Evolutionary conservation across 2,113 vertebrate genomes (phyloP).

Genomic region (Fregata magnificens): DNA sequence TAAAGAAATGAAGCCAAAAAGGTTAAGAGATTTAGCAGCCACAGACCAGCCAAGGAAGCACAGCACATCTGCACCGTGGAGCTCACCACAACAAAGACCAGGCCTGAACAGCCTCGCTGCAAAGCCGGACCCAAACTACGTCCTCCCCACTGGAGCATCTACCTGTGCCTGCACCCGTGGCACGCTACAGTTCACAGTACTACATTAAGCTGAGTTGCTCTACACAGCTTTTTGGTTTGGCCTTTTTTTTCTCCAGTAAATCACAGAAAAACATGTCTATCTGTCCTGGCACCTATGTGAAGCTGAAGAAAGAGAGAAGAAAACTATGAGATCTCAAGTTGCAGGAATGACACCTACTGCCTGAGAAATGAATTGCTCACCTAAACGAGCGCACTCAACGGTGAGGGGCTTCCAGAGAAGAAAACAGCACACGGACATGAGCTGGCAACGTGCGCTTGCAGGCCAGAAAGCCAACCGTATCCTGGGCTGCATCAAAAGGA

Average conservation of each 20-base stretch:
- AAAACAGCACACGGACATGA: not conserved
- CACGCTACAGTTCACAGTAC: fast-evolving
- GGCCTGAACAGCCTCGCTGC: not conserved
- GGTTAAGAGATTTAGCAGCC: not conserved
- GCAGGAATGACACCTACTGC: conserved; percentile 66
- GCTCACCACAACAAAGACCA: not conserved
- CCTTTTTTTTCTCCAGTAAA: not conserved
- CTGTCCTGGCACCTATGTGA: not conserved
- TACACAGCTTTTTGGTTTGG: not conserved
- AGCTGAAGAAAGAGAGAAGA: not conserved
- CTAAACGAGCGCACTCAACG: not conserved
- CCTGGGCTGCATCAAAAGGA: not conserved
- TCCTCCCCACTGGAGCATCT: not conserved
- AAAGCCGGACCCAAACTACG: not conserved
- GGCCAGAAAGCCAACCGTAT: fast-evolving
- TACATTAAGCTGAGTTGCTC: not conserved
- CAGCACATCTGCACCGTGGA: not conserved
- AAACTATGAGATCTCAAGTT: not conserved
- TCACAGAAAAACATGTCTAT: not conserved
- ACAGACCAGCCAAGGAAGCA: not conserved
- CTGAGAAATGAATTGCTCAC: conserved; percentile 46
- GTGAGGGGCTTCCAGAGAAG: not conserved
- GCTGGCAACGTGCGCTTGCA: not conserved
- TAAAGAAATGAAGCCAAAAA: not conserved
- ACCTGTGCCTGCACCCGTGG: fast-evolving